Evolutionary conservation across 2,888 invertebrate species (phyloP).

Genomic region (Coenonympha arcania): DNA sequence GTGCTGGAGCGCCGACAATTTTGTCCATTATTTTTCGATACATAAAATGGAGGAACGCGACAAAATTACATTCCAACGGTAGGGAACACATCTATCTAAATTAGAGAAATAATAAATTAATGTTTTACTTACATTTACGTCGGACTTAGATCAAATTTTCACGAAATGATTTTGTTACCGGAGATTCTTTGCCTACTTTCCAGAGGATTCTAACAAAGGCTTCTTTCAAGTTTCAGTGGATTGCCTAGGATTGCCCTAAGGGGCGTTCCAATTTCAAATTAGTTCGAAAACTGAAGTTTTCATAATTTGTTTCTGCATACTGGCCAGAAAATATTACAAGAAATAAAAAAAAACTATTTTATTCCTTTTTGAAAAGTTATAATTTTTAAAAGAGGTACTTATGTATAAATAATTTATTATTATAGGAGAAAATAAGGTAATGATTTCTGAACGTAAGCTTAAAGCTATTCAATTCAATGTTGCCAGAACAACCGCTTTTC

Average conservation of each 20-base stretch:
- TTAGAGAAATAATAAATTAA: slow-evolving; percentile 31
- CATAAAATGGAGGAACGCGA: slow-evolving; percentile 11
- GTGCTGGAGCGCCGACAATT: slow-evolving; percentile 36
- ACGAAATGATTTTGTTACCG: slow-evolving; percentile 74
- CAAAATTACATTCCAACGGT: slow-evolving; percentile 26
- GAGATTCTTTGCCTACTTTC: slow-evolving; percentile 72
- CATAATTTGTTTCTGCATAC: neutral
- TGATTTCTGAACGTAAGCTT: too few species aligned
- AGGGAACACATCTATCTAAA: slow-evolving; percentile 6
- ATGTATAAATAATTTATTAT: too few species aligned
- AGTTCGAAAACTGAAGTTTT: slow-evolving; percentile 44
- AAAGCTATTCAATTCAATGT: too few species aligned
- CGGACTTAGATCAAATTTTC: slow-evolving; percentile 66
- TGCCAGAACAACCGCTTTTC: too few species aligned
- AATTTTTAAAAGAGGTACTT: too few species aligned
- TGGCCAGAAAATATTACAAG: neutral
- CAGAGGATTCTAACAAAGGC: slow-evolving; percentile 73
- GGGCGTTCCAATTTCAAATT: slow-evolving; percentile 68
- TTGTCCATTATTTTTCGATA: slow-evolving; percentile 36
- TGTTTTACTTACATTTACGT: slow-evolving; percentile 66
- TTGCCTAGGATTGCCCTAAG: slow-evolving; percentile 52
- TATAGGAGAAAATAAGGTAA: too few species aligned
- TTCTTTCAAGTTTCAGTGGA: slow-evolving; percentile 68
- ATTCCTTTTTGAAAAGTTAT: too few species aligned
- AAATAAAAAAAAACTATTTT: too few species aligned